Evolutionary conservation across 2,797 vertebrate species (phyloP), one percentile per base, ranked within the genome.

Genomic region (Phalloptychus januarius): DNA sequence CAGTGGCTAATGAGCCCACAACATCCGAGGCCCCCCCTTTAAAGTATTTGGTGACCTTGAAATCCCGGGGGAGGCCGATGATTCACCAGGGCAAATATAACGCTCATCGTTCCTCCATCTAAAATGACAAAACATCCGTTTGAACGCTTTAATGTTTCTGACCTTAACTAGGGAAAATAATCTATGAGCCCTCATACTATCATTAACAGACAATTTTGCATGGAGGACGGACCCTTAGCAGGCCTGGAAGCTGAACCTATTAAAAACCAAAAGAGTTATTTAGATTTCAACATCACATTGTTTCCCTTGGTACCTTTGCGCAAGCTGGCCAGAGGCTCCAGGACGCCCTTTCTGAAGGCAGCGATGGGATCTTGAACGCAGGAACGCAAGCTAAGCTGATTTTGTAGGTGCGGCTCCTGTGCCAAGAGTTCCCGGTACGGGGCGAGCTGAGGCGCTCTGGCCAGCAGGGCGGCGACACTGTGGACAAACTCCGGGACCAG

Each of bases 401-500:
- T 97, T 92, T 99, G 98, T 0, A 98, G 83, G 45, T 98, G 97
- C 0, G 97, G 96, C 85, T 99, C 98, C 71, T 89, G 95, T 18
- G 97, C 92, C 45, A 99, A 95, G 40, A 98, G 95, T 58, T 99
- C 98, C 81, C 98, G 93, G 93, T 98, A 99, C 0, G 97, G 95
- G 0, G 90, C 33, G 20, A 99, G 90, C 79, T 97, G 97, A 2
- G 95, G 96, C 0, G 96, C 96, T 80, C 98, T 96, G 86, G 98
- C 97, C 42, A 99, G 95, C 84, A 99, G 88, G 70, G 98, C 98
- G 0, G 98, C 97, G 10, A 98, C 83, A n/a, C 98, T 99, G 94
- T 99, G 98, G 81, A 99, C 98, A 1, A 99, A 98, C 91, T 99
- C 98, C 0, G 98, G 98, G 44, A 99, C 98, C 20, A 99, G 96